These are phyloP conservation scores for Temnothorax rugatulus DNA, from an alignment of 2,888 invertebrate genomes.

Conservation along the genomic window DNA sequence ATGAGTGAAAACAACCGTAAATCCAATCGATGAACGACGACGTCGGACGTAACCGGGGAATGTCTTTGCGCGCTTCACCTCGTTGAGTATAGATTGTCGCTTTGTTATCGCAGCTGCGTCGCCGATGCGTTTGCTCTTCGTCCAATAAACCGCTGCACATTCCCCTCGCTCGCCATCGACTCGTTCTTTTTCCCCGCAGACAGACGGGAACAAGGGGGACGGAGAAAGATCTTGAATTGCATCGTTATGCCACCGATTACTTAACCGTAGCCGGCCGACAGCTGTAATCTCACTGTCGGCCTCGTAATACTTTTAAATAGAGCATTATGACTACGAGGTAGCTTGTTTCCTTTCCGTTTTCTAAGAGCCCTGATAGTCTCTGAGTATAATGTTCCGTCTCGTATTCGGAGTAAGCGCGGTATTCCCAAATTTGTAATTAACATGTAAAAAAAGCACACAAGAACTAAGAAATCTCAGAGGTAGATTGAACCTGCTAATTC, in stretches of 20 bases:
- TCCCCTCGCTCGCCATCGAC: background rate
- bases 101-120: constrained; percentile 66
- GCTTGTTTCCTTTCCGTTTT: constrained; percentile 13
- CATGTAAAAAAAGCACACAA: background rate
- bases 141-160: constrained; percentile 55
- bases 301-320: constrained; percentile 74
- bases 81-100: constrained; percentile 64
- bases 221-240: constrained; percentile 70
- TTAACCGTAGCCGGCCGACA: constrained; percentile 71
- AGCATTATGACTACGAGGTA: constrained; percentile 42
- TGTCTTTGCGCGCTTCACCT: constrained; percentile 63
- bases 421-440: background rate
- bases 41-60: constrained; percentile 38
- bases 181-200: constrained; percentile 59
- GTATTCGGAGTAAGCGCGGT: background rate
- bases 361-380: background rate
- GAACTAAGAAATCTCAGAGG: background rate
- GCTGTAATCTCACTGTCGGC: constrained; percentile 64
- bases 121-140: constrained; percentile 39
- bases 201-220: constrained; percentile 49
- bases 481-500: background rate
- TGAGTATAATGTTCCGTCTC: background rate
- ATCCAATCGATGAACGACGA: constrained; percentile 47
- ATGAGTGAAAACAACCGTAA: constrained; percentile 24
- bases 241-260: constrained; percentile 76